phyloP scores from a whole-genome alignment of 2,113 vertebrate species.

The Desmodus rotundus region DNA sequence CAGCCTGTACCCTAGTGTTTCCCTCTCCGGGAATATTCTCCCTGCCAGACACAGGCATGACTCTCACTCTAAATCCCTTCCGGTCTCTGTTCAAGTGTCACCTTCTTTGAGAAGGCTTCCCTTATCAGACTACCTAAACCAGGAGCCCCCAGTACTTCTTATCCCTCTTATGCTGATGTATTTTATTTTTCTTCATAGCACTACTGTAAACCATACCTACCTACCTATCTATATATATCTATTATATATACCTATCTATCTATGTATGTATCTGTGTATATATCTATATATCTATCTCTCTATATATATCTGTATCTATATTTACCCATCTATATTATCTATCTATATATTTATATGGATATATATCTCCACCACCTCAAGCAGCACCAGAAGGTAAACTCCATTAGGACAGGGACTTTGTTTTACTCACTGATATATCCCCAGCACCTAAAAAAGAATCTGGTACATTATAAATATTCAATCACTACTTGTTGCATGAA shows the following conservation, averaged over 20 bases:
- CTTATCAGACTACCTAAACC: neutral
- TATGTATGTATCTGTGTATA: too few species aligned
- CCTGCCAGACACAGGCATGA: neutral
- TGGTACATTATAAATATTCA: neutral
- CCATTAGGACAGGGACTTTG: neutral
- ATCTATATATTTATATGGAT: neutral
- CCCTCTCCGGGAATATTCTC: neutral
- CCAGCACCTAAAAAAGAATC: neutral
- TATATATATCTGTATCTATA: neutral
- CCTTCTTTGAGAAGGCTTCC: neutral
- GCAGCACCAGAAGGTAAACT: neutral
- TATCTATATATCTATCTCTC: too few species aligned
- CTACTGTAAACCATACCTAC: neutral
- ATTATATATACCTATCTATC: neutral
- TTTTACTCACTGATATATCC: neutral
- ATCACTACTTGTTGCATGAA: neutral
- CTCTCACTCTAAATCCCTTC: neutral
- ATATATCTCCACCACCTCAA: neutral
- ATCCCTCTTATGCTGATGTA: neutral
- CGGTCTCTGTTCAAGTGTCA: neutral
- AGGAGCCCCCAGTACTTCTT: neutral
- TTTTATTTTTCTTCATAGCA: neutral
- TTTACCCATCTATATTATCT: neutral
- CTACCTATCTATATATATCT: neutral
- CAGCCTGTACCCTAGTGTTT: neutral